Evolutionary conservation across 2,888 invertebrate genomes (phyloP), one percentile per base, ranked within the genome.

Genomic region (Philaethria dido): DNA sequence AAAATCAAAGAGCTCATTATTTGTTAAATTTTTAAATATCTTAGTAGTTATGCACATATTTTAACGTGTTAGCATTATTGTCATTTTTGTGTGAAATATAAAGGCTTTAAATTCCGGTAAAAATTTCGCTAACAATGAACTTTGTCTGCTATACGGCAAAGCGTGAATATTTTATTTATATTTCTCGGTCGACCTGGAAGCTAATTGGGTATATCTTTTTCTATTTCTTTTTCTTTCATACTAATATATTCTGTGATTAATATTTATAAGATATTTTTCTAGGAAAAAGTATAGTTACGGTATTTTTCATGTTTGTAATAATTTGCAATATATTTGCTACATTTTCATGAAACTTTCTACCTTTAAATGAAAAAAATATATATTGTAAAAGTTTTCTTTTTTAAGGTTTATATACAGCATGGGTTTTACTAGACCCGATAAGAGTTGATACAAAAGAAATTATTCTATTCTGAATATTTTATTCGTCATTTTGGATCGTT

Each of bases 141-240:
- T 20, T 48, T 39, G 66, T 72, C 69, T 64, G 69, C 63, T 59
- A 29, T 52, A 52, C 55, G 61, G 61, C 36, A 54, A 8, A 22
- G 62, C 61, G 71, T 75, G 75, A 75, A 66, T 78, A 76, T 79
- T 81, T 78, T 75, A 76, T 73, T 71, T 62, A 67, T 71, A 67
- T 80, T 72, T 74, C 72, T 69, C 55, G 62, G 68, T 71, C 62
- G 67, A 73, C 66, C 59, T 61, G n/a, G 67, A 70, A 68, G 71
- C 75, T 82, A 81, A 80, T 81, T 81, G 78, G 60, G 45, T 60
- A 79, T 78, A 73, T 74, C 73, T 76, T 78, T 77, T 60, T 33
- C 48, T 44, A 6, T 44, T 50, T 13, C 42, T 64, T 59, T 47
- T 64, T 47, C 36, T 33, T 42, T 47, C 14, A 14, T 18, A 18